Evolutionary conservation across 2,113 vertebrate species (phyloP), one percentile per base, ranked within the genome.

Genomic region (Tragelaphus scriptus): DNA sequence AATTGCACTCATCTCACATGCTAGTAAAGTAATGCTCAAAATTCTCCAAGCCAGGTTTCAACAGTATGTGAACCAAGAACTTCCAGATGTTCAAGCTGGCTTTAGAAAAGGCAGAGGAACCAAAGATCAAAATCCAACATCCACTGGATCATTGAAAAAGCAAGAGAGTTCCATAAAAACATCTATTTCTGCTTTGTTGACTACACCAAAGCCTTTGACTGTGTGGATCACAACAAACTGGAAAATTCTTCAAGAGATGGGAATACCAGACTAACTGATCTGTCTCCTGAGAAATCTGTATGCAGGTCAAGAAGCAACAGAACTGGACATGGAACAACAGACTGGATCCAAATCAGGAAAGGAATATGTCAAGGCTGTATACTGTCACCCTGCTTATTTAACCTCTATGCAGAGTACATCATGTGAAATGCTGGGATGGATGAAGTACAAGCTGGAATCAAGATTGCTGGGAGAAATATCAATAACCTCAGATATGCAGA

Each of bases 361-460:
- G 65, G 65, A 68, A 32, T 21, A 68, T 0, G 4, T 68, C 32
- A 68, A 21, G 65, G 8, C 65, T 68, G 4, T 68, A 68, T 11
- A 68, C 0, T 19, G 63, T 36, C 65, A 36, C 65, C 32, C 32
- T 68, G 32, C 32, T 68, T 36, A 68, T 68, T 36, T 68, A 68
- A 68, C 32, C n/a, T 68, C 17, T 36, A 36, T 36, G 65, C 17
- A 68, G 65, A 36, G 17, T 21, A 68, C 32, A 36, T 36, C 65
- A 68, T n/a, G 32, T 5, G 17, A 68, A 36, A 68, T 21, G 32
- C 4, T 0, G 0, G 65, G 8, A 1, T 68, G 32, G 32, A 36
- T 21, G 32, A 68, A 68, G 32, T 8, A 68, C 65, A 68, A 68
- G 8, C 65, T 68, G 32, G 65, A 68, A 21, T 68, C 17, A 5